Evolutionary conservation across 2,797 vertebrate species (phyloP), one percentile per base, ranked within the genome.

Genomic region (Onychomys arenicola): DNA sequence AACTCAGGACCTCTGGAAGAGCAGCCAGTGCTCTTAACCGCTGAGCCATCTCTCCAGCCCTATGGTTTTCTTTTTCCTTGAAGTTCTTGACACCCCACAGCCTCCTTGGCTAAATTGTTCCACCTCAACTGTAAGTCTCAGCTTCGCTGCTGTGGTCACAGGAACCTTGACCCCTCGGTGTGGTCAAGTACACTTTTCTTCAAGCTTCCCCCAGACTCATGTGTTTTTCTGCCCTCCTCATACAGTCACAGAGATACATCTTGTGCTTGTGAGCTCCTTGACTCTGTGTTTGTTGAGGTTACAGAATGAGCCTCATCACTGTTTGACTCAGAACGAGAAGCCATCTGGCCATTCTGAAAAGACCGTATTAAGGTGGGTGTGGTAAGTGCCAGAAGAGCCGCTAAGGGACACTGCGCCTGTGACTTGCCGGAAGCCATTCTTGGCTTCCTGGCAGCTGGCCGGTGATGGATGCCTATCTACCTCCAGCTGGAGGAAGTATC

Each of bases 321-420:
- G 75, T 95, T 86, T 86, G 61, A 91, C 49, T 86, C 49, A 67
- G 91, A 77, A 49, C 63, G 6, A 86, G 83, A 89, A 89, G 57
- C 40, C 46, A 40, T 52, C 67, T n/a, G 61, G 55, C 25, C 23
- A 52, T 21, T 91, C 21, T 55, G 32, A 69, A 69, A 78, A 16
- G 25, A 46, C 32, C 83, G 2, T 19, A 32, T 57, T 40, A 84
- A 57, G 19, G 76, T 9, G 69, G n/a, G 77, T 55, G 57, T 52
- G 71, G 59, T 21, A 32, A 17, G 57, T 90, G 21, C n/a, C 67
- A 37, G 12, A n/a, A 78, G 21, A 52, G 46, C 32, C 8, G 7
- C 6, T 63, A 27, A 23, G 75, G 63, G 81, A 83, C 77, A 75
- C n/a, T 16, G 59, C 43, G 29, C 55, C 34, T 46, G 49, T 90